Percentiles rank a stretch among this genome's conserved stretches.
These are phyloP conservation scores for Electrona antarctica DNA, from an alignment of 2,113 vertebrate genomes.

Conservation along the genomic window DNA sequence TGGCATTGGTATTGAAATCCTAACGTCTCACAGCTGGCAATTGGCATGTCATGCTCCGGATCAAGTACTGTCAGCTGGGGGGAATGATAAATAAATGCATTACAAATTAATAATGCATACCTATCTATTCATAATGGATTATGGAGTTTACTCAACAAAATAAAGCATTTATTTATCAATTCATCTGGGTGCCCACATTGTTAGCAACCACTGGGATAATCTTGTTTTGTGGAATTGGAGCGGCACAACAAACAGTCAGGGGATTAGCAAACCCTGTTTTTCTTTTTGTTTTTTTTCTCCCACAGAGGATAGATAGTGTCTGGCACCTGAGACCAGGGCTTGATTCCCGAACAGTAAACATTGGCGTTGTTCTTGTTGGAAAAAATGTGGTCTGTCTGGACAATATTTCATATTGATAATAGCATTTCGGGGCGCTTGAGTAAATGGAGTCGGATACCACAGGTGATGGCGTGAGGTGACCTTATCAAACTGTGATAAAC, in stretches of 20 bases:
- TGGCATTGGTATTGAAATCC: conserved; percentile 64
- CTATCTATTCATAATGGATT: conserved; percentile 48
- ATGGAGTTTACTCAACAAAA: conserved; percentile 51
- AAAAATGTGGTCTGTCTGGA: conserved; percentile 68
- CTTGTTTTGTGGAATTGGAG: conserved; percentile 58
- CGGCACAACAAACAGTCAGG: conserved; percentile 52
- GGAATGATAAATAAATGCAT: conserved; percentile 45
- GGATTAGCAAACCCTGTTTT: conserved; percentile 58
- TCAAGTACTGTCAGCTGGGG: conserved; percentile 47
- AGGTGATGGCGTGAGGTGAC: conserved; percentile 80
- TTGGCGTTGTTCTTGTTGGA: conserved; percentile 60
- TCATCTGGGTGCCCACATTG: conserved; percentile 48
- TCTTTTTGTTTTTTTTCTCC: conserved; percentile 11
- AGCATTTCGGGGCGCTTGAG: conserved; percentile 72
- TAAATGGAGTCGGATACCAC: conserved; percentile 81
- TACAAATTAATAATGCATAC: conserved; percentile 54
- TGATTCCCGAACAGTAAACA: conserved; percentile 75
- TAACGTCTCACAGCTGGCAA: conserved; percentile 64
- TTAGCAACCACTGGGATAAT: conserved; percentile 47
- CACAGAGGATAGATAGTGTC: conserved; percentile 58
- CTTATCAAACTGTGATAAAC: conserved; percentile 85
- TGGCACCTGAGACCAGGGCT: conserved; percentile 59
- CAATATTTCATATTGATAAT: conserved; percentile 82
- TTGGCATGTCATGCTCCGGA: conserved; percentile 28
- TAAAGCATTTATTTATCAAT: conserved; percentile 62